Evolutionary conservation across 2,797 vertebrate species (phyloP), one percentile per base, ranked within the genome.

Genomic region (Sebastes oblongus): DNA sequence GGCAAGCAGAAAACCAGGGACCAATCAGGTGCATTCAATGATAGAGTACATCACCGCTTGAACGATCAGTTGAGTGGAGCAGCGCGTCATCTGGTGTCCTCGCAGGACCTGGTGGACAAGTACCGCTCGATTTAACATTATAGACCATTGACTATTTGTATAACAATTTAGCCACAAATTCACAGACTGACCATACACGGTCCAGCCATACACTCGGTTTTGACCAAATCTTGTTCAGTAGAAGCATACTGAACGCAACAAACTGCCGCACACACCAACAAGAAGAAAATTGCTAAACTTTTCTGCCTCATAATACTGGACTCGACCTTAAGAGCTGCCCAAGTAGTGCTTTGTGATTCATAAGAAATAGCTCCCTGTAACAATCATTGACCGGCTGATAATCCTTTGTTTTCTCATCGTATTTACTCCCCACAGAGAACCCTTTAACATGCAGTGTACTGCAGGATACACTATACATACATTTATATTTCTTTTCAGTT

Each of bases 401-500:
- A 50, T 58, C 18, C 20, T 34, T 73, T 30, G 50, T 72, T 74
- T 66, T 66, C 46, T 86, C 46, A 32, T 78, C 24, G 42, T 27
- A 68, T 82, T 71, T 62, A 75, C 29, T 55, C 54, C n/a, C 65
- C 39, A 66, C 58, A 32, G 25, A 42, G 66, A 85, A 79, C 39
- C 66, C 6, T 52, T 78, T 81, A 27, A 80, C 60, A 65, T 66
- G 67, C 55, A 60, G 20, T 78, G 74, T 30, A 72, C 55, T 72
- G 34, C 36, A 72, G 16, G 27, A 79, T 80, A 82, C 56, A 80
- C 60, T 71, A 59, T 46, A 74, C 55, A 72, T 54, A 85, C 71
- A 72, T 75, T 59, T 77, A 70, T 72, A 70, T 87, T 77, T 39
- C 6, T 84, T 32, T 79, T 78, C 24, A 54, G 34, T 72, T 74